Base-by-base conservation (phyloP, 2,888 invertebrate species). In the Griposia aprilina region DNA sequence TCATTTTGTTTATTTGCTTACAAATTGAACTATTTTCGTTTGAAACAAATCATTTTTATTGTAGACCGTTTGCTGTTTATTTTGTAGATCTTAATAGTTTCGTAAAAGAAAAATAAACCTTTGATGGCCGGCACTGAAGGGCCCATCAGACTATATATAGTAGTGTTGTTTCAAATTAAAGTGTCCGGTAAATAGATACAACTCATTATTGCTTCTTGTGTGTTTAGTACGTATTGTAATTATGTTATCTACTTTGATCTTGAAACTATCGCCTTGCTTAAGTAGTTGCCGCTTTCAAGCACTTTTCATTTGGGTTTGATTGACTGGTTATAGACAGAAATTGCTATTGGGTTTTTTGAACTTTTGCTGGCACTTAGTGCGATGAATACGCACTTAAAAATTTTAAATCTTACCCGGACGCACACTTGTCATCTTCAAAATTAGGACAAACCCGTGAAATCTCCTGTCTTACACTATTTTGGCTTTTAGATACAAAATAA, bases 1-100 rank as follows among this genome's bases (percentile, higher is more conserved):
- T 15, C 13, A 59, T 83, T 78, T 74, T 55, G 55, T 86, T 76
- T 74, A 86, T 86, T 84, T 72, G 76, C 87, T 70, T 73, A 84
- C 70, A 62, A 84, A 83, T 72, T 86, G 60, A 62, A 86, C 67
- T 74, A 65, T 63, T 86, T 70, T 73, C 13, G 50, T 65, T 41
- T 60, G 62, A 67, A 74, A 85, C 52, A 76, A 83, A 70, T 76
- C 23, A 48, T 71, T 68, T 74, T 86, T 86, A 82, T 55, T 69
- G 55, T 5, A 1, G 26, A 23, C 2, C 45, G 26, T 81, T 74
- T 26, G 41, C n/a, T 23, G 11, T 84, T 82, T 81, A 41, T 74
- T 63, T 62, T 71, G 30, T 48, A 15, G 36, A 55, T 78, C 36
- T 41, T 63, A 30, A 60, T 55, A 48, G 23, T 30, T 65, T 82